Conservation (phyloP, 1,140 invertebrate genomes). For the Paracyclopina nana region DNA sequence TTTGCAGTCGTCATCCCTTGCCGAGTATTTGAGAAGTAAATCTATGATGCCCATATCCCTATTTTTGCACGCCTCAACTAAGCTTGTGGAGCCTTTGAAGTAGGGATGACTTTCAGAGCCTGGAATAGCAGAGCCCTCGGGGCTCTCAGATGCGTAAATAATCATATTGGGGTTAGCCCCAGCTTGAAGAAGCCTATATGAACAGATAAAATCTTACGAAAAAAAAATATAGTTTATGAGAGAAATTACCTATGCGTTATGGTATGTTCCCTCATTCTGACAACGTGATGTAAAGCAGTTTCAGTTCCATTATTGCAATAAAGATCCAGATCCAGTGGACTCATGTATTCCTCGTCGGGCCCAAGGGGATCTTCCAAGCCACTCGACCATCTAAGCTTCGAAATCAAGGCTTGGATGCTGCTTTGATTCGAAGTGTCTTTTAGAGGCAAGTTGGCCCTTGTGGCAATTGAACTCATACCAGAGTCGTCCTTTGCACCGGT, state of each 20-base stretch:
- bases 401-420: slow-evolving; percentile 68
- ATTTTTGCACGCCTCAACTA: slow-evolving; percentile 50
- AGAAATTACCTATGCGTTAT: too few species aligned
- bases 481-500: slow-evolving; percentile 17
- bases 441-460: slow-evolving; percentile 48
- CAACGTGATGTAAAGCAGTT: slow-evolving; percentile 54
- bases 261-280: slow-evolving; percentile 49
- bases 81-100: slow-evolving; percentile 31
- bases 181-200: slow-evolving; percentile 49
- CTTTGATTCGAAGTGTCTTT: too few species aligned
- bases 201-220: too few species aligned
- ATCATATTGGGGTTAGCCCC: slow-evolving; percentile 34
- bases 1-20: slow-evolving; percentile 61
- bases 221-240: too few species aligned
- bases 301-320: slow-evolving; percentile 50
- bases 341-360: slow-evolving; percentile 32
- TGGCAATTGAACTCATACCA: slow-evolving; percentile 32
- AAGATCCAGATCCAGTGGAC: slow-evolving; percentile 48
- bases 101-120: background rate
- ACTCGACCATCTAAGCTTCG: slow-evolving; percentile 41
- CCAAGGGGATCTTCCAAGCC: slow-evolving; percentile 22
- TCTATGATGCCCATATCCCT: slow-evolving; percentile 42
- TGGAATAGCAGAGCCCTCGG: background rate
- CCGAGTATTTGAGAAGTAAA: slow-evolving; percentile 60
- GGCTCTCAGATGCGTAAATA: slow-evolving; percentile 17